Base-by-base conservation (phyloP, 37 sponge, comb jelly and placozoan genomes). In the Diacarnus erythraeanus region DNA sequence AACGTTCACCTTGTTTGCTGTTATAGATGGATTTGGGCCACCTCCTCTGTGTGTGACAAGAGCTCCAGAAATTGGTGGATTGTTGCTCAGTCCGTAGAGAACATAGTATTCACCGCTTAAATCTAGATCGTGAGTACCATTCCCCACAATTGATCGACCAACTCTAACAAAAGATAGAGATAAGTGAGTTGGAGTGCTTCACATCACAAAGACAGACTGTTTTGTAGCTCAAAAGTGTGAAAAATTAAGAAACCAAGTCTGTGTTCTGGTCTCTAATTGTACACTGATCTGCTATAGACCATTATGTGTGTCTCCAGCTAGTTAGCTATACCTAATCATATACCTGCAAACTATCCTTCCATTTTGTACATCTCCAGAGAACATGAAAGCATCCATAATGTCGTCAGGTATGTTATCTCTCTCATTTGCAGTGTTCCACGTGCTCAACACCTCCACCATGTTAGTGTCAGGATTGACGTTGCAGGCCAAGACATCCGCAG, bases 401-500 rank as follows among this genome's bases (percentile, higher is more conserved):
- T 2, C 26, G 4, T 30, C 58, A 3, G 9, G 3, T 35, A 31
- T 4, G 38, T 57, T 57, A 6, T 3, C 23, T 22, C 58, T 57
- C 2, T 6, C 34, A 57, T 3, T 22, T 2, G 57, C 44, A 9
- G 41, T 22, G 22, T 74, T 74, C 75, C 75, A 74, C 2, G 58
- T 42, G 41, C 57, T 59, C 33, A 74, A 31, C 2, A 59, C 75
- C 59, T 36, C 57, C 34, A 74, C 38, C 37, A 57, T 30, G 10
- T 22, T 38, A 57, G 33, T 57, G 58, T 21, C 57, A 42, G 72
- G 72, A 29, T 71, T 34, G 6, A 40, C 41, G 17, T 57, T 57
- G 75, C 75, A 74, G 36, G 59, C 75, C 58, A 74, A 31, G 1
- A 74, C 75, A 56, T 74, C 75, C 3, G 75, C 75, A 40, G 37